These are phyloP conservation scores for Diachasmimorpha longicaudata DNA, from an alignment of 1,140 invertebrate species.

Conservation along the genomic window DNA sequence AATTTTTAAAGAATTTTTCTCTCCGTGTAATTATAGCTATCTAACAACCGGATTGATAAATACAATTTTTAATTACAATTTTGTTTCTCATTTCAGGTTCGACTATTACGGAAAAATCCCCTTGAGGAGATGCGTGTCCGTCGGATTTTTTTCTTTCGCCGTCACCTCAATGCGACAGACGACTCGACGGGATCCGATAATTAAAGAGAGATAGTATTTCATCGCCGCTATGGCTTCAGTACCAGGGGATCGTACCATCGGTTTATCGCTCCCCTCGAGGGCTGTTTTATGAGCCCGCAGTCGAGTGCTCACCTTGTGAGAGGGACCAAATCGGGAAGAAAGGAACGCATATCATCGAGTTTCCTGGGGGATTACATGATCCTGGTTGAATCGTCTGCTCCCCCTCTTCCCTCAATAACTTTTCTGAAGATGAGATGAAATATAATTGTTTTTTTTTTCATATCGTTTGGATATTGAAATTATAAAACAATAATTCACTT, in stretches of 20 bases:
- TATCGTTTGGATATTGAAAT: too few relatives aligned
- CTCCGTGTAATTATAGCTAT: too few relatives aligned
- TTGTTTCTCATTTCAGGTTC: neutral
- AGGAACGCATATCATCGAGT: neutral
- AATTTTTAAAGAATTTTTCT: too few relatives aligned
- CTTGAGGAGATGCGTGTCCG: neutral
- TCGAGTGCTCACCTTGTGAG: conserved; percentile 17
- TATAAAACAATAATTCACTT: too few relatives aligned
- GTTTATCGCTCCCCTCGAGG: conserved; percentile 20
- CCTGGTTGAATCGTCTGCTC: too few relatives aligned
- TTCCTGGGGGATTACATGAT: too few relatives aligned
- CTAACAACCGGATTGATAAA: too few relatives aligned
- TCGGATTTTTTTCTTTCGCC: neutral
- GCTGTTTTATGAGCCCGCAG: conserved; percentile 21
- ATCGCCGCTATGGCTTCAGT: conserved; percentile 26
- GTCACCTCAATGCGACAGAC: conserved; percentile 17
- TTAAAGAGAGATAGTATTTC: conserved; percentile 37
- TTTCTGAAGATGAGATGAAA: too few relatives aligned
- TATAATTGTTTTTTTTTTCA: too few relatives aligned
- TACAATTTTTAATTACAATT: neutral
- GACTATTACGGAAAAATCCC: neutral
- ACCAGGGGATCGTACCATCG: neutral
- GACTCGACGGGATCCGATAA: conserved; percentile 32
- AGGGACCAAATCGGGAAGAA: conserved; percentile 10
- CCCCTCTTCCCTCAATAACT: too few relatives aligned